Evolutionary conservation across 2,888 invertebrate genomes (phyloP).

Genomic region (Cheilosia urbana): DNA sequence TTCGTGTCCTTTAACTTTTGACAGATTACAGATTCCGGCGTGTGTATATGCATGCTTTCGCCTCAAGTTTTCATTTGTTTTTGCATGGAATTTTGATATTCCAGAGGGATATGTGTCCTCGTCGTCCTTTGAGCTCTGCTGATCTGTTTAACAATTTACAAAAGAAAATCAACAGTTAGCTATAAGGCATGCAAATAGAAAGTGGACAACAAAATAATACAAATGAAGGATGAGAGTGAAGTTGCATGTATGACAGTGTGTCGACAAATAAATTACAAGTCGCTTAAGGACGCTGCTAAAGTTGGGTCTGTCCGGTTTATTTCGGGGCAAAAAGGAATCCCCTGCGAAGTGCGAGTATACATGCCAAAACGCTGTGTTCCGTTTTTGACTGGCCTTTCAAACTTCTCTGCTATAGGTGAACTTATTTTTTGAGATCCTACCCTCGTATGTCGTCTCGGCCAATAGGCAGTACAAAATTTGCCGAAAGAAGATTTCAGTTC

Average conservation of each 20-base stretch:
- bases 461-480: no score
- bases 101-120: conserved; percentile 37
- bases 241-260: conserved; percentile 2
- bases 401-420: no score
- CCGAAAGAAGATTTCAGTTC: no score
- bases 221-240: background rate
- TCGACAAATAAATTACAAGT: background rate
- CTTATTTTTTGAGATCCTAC: no score
- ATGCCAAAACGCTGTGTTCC: no score
- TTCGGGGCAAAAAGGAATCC: no score
- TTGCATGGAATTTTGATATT: conserved; percentile 33
- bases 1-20: conserved; percentile 71
- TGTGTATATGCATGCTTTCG: conserved; percentile 16
- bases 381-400: no score
- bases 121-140: conserved; percentile 23
- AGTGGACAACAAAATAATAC: conserved; percentile 20
- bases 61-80: conserved; percentile 48
- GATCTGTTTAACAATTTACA: conserved; percentile 56
- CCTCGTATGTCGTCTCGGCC: no score
- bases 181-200: conserved; percentile 33
- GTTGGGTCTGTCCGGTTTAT: background rate
- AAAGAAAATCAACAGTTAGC: conserved; percentile 67
- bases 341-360: no score
- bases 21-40: conserved; percentile 61
- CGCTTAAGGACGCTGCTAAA: no score